A percentile compares a stretch with the other conserved stretches of the same genome.
phyloP scores from a whole-genome alignment of 1,140 invertebrate genomes.

The Lasioglossum albipes region DNA sequence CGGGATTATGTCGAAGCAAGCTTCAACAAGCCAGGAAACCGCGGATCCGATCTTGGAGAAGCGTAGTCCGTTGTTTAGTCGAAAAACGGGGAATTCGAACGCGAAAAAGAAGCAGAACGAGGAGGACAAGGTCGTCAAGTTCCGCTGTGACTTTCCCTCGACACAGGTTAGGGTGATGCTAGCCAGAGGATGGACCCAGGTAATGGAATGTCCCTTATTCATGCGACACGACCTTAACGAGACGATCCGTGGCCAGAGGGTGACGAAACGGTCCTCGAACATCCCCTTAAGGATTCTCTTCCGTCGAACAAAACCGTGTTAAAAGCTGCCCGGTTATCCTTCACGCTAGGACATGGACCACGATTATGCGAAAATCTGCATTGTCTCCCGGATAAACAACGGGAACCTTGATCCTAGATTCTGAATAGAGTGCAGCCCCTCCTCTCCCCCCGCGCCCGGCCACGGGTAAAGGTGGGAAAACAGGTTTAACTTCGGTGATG shows the following conservation, averaged over 20 bases:
- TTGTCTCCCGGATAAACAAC: not conserved
- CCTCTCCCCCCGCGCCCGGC: too few species aligned
- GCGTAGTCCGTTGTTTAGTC: not conserved
- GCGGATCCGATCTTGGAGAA: not conserved
- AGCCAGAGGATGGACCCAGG: conserved; percentile 69
- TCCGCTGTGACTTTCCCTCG: conserved; percentile 67
- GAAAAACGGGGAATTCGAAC: not conserved
- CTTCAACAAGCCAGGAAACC: not conserved
- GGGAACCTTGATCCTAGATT: not conserved
- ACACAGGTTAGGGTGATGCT: conserved; percentile 68
- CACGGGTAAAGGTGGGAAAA: not conserved
- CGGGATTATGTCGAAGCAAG: conserved; percentile 14
- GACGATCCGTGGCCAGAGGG: not conserved
- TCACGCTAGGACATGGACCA: not conserved
- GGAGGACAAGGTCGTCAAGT: conserved; percentile 62
- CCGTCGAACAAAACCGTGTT: not conserved
- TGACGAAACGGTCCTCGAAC: not conserved
- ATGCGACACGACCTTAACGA: conserved; percentile 1
- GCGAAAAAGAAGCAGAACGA: conserved; percentile 24
- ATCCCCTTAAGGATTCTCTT: not conserved
- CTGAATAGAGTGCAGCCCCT: not conserved
- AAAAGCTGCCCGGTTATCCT: conserved; percentile 6
- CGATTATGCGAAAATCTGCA: conserved; percentile 5
- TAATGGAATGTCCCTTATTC: conserved; percentile 54
- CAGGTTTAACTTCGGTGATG: not conserved